Evolutionary conservation across 1,140 invertebrate species (phyloP).

Genomic region (Bombus difficillimus): DNA sequence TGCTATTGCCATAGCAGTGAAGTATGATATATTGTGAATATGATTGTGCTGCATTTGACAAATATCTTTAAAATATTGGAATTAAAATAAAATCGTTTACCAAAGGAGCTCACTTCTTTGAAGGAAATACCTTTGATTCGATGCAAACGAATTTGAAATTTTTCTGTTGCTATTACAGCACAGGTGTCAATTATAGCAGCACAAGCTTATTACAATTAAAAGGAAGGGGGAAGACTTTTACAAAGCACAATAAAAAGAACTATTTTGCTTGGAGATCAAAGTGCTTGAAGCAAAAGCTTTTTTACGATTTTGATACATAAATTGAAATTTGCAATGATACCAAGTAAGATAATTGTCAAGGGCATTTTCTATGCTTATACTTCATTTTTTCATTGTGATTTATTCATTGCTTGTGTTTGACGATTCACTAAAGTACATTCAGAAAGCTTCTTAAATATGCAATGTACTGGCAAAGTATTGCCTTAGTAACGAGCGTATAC

Average conservation of each 20-base stretch:
- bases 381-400: slow-evolving; percentile 12
- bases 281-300: background rate
- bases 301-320: slow-evolving; percentile 37
- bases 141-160: background rate
- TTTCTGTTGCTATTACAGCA: background rate
- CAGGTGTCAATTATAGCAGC: slow-evolving; percentile 6
- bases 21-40: slow-evolving; percentile 30
- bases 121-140: background rate
- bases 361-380: slow-evolving; percentile 31
- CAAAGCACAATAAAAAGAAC: background rate
- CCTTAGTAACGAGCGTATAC: background rate
- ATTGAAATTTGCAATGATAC: slow-evolving; percentile 18
- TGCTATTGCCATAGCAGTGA: slow-evolving; percentile 26
- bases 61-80: background rate
- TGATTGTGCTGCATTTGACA: slow-evolving; percentile 42
- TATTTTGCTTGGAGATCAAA: slow-evolving; percentile 13
- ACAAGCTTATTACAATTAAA: slow-evolving; percentile 32
- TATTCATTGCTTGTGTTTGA: background rate
- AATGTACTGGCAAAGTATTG: background rate
- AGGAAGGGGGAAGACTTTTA: background rate
- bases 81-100: slow-evolving; percentile 23
- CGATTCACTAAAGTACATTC: background rate
- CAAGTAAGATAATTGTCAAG: slow-evolving; percentile 15
- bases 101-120: background rate
- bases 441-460: background rate